These are phyloP conservation scores for Caracal caracal DNA, from an alignment of 2,113 vertebrate genomes.

Conservation along the genomic window DNA sequence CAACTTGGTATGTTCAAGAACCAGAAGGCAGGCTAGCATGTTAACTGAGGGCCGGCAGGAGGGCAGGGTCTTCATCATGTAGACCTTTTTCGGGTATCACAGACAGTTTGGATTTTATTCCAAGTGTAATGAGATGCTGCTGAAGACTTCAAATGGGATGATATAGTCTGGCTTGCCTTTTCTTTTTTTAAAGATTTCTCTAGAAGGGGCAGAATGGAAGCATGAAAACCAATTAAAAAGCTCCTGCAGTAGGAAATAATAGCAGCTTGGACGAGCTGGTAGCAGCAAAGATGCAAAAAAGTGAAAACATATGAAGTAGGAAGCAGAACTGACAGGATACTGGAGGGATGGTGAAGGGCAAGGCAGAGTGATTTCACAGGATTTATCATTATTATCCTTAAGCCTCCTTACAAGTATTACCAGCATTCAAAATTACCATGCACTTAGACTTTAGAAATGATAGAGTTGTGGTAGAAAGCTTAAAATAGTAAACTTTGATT, in stretches of 20 bases:
- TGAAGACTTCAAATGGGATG: not conserved
- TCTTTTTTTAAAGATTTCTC: not conserved
- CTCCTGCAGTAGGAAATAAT: not conserved
- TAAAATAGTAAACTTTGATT: not conserved
- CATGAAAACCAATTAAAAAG: not conserved
- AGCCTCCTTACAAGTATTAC: not conserved
- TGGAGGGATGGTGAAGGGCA: not conserved
- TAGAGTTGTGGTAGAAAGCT: not conserved
- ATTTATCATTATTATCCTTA: not conserved
- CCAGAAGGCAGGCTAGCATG: not conserved
- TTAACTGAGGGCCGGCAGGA: not conserved
- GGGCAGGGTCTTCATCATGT: not conserved
- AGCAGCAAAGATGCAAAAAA: not conserved
- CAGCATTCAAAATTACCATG: not conserved
- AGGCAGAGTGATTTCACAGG: not conserved
- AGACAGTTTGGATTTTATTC: not conserved
- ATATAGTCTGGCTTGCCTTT: not conserved
- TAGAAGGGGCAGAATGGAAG: not conserved
- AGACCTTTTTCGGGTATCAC: not conserved
- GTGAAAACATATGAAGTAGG: not conserved
- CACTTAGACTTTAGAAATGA: not conserved
- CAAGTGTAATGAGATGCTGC: not conserved
- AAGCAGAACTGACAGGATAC: not conserved
- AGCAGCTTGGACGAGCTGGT: not conserved
- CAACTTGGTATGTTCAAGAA: not conserved